Evolutionary conservation across 1,140 invertebrate species (phyloP).

Genomic region (Drosophila ercepeae): DNA sequence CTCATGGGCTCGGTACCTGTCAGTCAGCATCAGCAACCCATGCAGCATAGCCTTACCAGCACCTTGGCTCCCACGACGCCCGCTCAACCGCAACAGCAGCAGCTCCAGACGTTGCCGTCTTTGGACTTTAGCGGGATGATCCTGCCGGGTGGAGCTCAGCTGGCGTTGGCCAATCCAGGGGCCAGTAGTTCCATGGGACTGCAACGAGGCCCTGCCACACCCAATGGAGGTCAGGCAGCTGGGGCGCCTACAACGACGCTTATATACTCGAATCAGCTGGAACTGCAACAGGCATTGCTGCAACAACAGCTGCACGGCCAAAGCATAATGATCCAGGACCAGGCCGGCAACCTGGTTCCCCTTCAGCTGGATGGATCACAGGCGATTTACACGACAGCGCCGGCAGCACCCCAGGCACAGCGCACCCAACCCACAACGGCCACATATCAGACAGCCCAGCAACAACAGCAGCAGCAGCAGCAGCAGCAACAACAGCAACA

Average conservation of each 20-base stretch:
- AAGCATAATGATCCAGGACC: conserved; percentile 82
- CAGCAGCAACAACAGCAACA: conserved; percentile 24
- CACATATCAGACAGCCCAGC: conserved; percentile 61
- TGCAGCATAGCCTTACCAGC: conserved; percentile 39
- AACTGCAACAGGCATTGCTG: conserved; percentile 74
- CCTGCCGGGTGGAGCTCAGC: conserved; percentile 72
- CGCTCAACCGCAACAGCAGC: conserved; percentile 50
- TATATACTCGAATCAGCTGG: conserved; percentile 80
- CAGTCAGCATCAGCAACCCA: conserved; percentile 42
- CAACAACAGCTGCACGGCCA: conserved; percentile 79
- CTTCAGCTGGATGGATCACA: conserved; percentile 74
- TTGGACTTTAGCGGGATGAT: conserved; percentile 81
- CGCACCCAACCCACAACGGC: conserved; percentile 45
- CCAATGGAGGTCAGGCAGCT: conserved; percentile 41
- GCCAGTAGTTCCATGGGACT: conserved; percentile 64
- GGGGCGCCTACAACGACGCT: conserved; percentile 66
- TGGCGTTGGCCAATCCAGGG: conserved; percentile 73
- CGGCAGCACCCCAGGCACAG: conserved; percentile 41
- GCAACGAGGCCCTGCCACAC: conserved; percentile 58
- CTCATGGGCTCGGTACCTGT: conserved; percentile 6
- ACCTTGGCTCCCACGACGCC: conserved; percentile 29
- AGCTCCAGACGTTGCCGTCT: conserved; percentile 69
- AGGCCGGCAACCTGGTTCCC: conserved; percentile 77
- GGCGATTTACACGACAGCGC: conserved; percentile 74
- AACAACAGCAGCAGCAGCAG: conserved; percentile 60